Evolutionary conservation across 2,888 invertebrate genomes (phyloP), one percentile per base, ranked within the genome.

Genomic region (Xestia rhomboidea): DNA sequence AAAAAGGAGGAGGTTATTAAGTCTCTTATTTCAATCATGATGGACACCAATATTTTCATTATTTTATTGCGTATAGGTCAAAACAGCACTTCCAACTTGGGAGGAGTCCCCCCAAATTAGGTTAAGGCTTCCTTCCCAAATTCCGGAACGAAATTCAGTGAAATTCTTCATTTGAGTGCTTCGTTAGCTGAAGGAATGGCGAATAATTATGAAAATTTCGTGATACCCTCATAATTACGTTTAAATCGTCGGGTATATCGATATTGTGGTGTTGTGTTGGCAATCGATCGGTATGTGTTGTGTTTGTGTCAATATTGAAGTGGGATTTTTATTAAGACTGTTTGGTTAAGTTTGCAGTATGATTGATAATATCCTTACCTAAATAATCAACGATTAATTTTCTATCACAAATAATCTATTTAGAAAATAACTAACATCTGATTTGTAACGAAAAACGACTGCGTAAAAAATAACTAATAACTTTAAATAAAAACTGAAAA

Each of bases 151-250:
- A 88, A 88, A 88, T 88, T 89, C 89, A 70, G 79, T 79, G 73
- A 88, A 88, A 88, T 88, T 89, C 89, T 89, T 89, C 86, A 81
- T 86, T 83, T 83, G 84, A 88, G 88, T 87, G 82, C 86, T 82
- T 85, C 81, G 78, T 79, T 87, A 87, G 83, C 78, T 76, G 79
- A 78, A 70, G 85, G 73, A 77, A 86, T 84, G 83, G 81, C 73
- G 88, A 84, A 86, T 87, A 86, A 89, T 88, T 89, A 88, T 83
- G 88, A 87, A 88, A 87, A 86, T 85, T 87, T 83, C 84, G 63
- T 84, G 82, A 88, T 88, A 83, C 82, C 88, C 73, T 63, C 67
- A 64, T 88, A 87, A 88, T 88, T 87, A 81, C 81, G 75, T 79
- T 79, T 70, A 78, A 72, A 87, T 79, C 68, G 76, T 68, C 76